Base-by-base conservation (phyloP, 2,888 invertebrate genomes). In the Saturnia pavonia region DNA sequence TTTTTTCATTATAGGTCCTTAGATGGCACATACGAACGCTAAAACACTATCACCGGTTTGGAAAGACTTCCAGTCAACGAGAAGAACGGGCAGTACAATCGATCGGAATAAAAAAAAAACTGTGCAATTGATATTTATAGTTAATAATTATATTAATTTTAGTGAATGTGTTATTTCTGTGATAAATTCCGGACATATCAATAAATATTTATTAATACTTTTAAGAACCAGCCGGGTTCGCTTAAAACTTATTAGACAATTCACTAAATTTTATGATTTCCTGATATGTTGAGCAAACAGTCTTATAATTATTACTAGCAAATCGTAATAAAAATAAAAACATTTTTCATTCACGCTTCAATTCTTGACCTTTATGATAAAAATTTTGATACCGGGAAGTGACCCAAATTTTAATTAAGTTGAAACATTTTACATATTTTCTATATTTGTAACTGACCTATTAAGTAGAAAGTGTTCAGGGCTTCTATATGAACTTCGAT, bases 311-410 rank as follows among this genome's bases (percentile, higher is more conserved):
- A 34, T 34, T 6, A 34, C 6, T 6, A 34, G 34, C 34, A 6
- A 34, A 34, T 6, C 34, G 6, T 34, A 34, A 34, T 34, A 34
- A 34, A 2, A 34, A 34, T 34, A 34, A 4, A 2, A 34, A 34
- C 6, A 34, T 34, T 4, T 74, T 72, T 69, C 68, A 69, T 69
- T 70, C 67, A 73, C 66, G 74, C 74, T 83, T 82, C 80, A 45
- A 85, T 81, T 80, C 75, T 78, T 81, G 81, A 82, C 81, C 84
- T 81, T 78, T 80, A 75, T 34, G 63, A 63, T 63, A 34, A 34
- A 63, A 71, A 72, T 75, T 80, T 77, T 73, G 73, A 76, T 75
- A 81, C 76, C 75, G 77, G 82, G 82, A 86, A 86, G 76, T 80
- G 82, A 76, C 80, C 82, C 43, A 83, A 65, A 75, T 80, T 72